Conservation (phyloP, 1,140 invertebrate species). For the Solenopsis invicta region DNA sequence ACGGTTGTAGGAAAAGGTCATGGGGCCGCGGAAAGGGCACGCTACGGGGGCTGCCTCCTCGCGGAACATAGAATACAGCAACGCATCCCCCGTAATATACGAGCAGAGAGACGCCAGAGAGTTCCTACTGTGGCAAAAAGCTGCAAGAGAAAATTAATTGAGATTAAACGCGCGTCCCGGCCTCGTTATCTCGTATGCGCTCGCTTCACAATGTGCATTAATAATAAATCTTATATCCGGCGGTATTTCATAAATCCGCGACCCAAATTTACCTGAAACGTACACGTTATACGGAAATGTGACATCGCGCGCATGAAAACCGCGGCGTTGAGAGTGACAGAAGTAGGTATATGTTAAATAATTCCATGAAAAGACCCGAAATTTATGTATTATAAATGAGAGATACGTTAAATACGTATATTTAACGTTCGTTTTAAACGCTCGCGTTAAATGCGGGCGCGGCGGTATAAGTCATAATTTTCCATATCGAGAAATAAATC, state of each 20-base stretch:
- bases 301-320: constrained; percentile 8
- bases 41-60: constrained; percentile 93
- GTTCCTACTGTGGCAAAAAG: constrained; percentile 92
- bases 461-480: constrained; percentile 1
- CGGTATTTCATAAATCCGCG: constrained; percentile 28
- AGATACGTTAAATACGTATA: background rate
- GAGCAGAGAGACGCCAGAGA: constrained; percentile 93
- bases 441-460: background rate
- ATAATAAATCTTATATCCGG: constrained; percentile 26
- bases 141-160: constrained; percentile 87
- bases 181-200: background rate
- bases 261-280: constrained; percentile 22
- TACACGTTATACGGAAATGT: constrained; percentile 24
- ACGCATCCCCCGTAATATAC: constrained; percentile 94
- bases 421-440: background rate
- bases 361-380: constrained; percentile 8
- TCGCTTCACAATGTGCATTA: constrained; percentile 1
- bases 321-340: constrained; percentile 9
- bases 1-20: constrained; percentile 94
- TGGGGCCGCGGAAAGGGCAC: constrained; percentile 93
- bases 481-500: background rate
- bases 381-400: constrained; percentile 32
- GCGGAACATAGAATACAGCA: constrained; percentile 95
- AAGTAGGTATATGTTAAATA: constrained; percentile 3
- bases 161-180: constrained; percentile 47